Evolutionary conservation across 2,113 vertebrate species (phyloP), one percentile per base, ranked within the genome.

Genomic region (Pleuronectes platessa): DNA sequence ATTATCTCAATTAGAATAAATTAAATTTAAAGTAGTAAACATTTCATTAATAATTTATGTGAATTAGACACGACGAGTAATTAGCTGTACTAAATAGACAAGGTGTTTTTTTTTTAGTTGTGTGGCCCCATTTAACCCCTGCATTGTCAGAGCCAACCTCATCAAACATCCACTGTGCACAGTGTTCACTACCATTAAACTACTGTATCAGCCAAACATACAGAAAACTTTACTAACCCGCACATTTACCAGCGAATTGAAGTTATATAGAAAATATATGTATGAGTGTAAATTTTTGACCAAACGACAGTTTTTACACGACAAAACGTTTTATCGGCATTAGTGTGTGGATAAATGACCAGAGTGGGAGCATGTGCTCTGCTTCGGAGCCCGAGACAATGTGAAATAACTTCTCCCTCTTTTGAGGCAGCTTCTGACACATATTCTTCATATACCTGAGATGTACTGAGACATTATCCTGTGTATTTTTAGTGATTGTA

Each of bases 371-470:
- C 47, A 31, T 62, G 6, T 78, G 24, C 74, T 77, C 31, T 64
- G 27, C 68, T 80, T 84, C 75, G 26, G 68, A 78, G 76, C 80
- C 89, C 78, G 51, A 83, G 72, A 90, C 82, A 93, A 92, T 94
- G 93, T 93, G 93, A 93, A 93, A 78, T 71, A 53, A 78, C 26
- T 59, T 68, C 18, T 61, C 17, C 84, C 85, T 88, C 79, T 93
- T 89, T 78, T 81, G 65, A 89, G 91, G 93, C 91, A 93, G 93
- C 90, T 94, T 92, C 76, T 82, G 82, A 79, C 81, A 84, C 58
- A 76, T 87, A 77, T 84, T 76, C 67, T 85, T 81, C 53, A 83
- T 86, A 86, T 84, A 79, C 58, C 6, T 71, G 47, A 65, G 56
- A 82, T 78, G 31, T 84, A 83, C 76, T 82, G 15, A 71, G 69